These are phyloP conservation scores for Triplophysa tibetana DNA, from an alignment of 2,113 vertebrate genomes.

Conservation along the genomic window DNA sequence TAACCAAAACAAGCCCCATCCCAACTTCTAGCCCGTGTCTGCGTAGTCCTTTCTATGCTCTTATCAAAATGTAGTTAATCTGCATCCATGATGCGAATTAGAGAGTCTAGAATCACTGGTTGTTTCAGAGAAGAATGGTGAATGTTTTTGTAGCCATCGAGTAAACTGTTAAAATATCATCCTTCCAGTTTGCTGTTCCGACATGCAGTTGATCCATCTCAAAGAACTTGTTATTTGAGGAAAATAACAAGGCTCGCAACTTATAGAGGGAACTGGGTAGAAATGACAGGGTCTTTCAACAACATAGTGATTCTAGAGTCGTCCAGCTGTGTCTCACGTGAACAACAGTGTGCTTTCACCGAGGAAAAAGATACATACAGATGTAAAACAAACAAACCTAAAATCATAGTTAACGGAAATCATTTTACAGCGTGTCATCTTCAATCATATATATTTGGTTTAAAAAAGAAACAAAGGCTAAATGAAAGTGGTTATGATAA, in stretches of 20 bases:
- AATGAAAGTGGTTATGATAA: conserved; percentile 34
- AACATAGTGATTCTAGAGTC: conserved; percentile 6
- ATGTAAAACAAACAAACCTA: conserved; percentile 25
- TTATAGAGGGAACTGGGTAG: not conserved
- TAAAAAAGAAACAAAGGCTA: conserved; percentile 47
- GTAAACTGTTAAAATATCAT: not conserved
- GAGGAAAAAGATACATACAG: conserved; percentile 29
- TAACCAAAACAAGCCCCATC: not conserved
- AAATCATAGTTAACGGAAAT: conserved; percentile 16
- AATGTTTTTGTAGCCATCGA: not conserved
- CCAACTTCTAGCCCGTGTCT: not conserved
- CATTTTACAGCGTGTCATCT: conserved; percentile 58
- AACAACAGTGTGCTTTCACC: conserved; percentile 23
- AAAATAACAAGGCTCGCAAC: conserved; percentile 11
- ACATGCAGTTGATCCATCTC: not conserved
- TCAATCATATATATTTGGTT: conserved; percentile 49
- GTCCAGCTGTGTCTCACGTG: conserved; percentile 30
- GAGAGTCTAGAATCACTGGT: conserved; percentile 22
- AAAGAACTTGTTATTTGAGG: conserved; percentile 21
- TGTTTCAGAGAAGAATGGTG: conserved; percentile 11
- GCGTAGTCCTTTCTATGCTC: not conserved
- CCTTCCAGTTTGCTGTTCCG: not conserved
- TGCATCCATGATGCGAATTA: not conserved
- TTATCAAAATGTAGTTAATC: conserved; percentile 24
- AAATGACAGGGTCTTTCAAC: conserved; percentile 11